Percentiles rank a stretch among this genome's conserved stretches.
Conservation (phyloP, 2,797 vertebrate species). For the Anolis apletophallus region DNA sequence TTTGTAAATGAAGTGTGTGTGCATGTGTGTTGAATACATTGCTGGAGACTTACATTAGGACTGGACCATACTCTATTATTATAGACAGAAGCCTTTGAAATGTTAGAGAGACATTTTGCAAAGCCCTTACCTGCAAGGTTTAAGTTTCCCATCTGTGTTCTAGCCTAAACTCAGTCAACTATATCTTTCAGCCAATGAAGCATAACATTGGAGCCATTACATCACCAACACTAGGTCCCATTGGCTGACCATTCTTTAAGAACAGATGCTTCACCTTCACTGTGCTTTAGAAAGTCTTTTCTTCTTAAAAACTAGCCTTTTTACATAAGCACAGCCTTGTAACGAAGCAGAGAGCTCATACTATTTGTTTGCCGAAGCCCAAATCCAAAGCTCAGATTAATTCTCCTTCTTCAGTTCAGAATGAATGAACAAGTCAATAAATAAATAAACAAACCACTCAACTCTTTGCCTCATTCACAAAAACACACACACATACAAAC, state of each 20-base stretch:
- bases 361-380: background rate
- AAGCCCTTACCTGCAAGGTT: background rate
- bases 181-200: slow-evolving; percentile 67
- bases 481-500: background rate
- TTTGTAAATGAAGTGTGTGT: background rate
- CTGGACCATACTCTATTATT: background rate
- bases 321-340: slow-evolving; percentile 20
- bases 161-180: slow-evolving; percentile 50
- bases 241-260: slow-evolving; percentile 69
- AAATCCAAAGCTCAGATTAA: slow-evolving; percentile 17
- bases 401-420: slow-evolving; percentile 44
- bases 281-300: slow-evolving; percentile 58
- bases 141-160: slow-evolving; percentile 47
- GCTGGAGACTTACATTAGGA: background rate
- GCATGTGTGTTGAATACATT: background rate
- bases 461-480: slow-evolving; percentile 44
- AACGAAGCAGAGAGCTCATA: background rate
- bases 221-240: slow-evolving; percentile 68
- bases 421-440: background rate
- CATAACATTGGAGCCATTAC: slow-evolving; percentile 65
- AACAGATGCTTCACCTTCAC: slow-evolving; percentile 44
- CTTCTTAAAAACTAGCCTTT: slow-evolving; percentile 65
- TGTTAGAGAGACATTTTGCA: background rate
- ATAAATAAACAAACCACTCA: slow-evolving; percentile 22
- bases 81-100: background rate